Evolutionary conservation across 2,888 invertebrate genomes (phyloP), one percentile per base, ranked within the genome.

Genomic region (Trichopria drosophilae): DNA sequence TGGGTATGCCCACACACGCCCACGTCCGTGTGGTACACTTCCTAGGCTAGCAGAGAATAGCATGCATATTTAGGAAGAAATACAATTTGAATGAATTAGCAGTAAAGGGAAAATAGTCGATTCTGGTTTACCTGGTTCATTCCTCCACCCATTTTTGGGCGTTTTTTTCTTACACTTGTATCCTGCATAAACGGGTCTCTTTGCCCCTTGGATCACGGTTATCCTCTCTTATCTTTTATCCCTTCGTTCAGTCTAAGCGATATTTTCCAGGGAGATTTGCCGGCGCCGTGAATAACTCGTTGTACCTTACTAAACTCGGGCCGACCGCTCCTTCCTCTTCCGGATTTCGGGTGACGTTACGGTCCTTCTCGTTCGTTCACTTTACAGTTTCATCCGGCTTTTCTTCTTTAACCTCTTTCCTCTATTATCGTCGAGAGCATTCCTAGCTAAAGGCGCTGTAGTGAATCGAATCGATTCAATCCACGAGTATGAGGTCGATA

Each of bases 11-110:
- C 42, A 36, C 41, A 37, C 19, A 26, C 31, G 41, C 31, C 24
- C 43, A 35, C 32, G 24, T 47, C 37, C 39, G 20, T 36, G 32
- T 35, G 22, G 35, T 53, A 53, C 45, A 39, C 41, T 26, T 41
- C 24, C 16, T 44, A 45, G 43, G 32, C 40, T 20, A 47, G 43
- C 40, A 36, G 43, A 43, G 37, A 53, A 63, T 63, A 60, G 64
- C 61, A 64, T 64, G 65, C 68, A 64, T 67, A 67, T 71, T 71
- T 67, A 59, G 62, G 66, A 70, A 67, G 70, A 72, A 71, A 73
- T 68, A 68, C 69, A 71, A 72, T 72, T 72, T 70, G 71, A 72
- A 72, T 70, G 69, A 73, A 73, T 72, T 71, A 72, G 72, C 72
- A 72, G 67, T 71, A 71, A 71, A 69, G 64, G 65, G 63, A 63